A percentile compares a stretch with the other conserved stretches of the same genome.
phyloP scores from a whole-genome alignment of 2,797 vertebrate genomes.

The Melanitta fusca region DNA sequence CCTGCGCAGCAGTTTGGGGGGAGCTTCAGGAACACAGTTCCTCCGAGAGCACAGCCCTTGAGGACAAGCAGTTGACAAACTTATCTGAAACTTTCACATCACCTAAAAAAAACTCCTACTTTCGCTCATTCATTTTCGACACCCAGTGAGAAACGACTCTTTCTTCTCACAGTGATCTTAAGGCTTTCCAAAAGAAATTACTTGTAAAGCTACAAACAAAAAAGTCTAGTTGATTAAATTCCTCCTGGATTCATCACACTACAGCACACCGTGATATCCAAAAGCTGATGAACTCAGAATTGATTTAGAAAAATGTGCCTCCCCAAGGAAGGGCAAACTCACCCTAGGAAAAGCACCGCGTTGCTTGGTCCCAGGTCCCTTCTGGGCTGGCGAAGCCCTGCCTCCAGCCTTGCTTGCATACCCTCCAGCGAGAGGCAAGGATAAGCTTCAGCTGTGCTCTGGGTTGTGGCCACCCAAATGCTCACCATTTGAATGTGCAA shows the following conservation, averaged over 20 bases:
- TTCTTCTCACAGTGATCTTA: not conserved
- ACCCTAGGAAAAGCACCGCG: accelerated
- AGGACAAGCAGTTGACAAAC: not conserved
- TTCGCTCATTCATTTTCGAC: not conserved
- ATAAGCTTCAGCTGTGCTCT: accelerated
- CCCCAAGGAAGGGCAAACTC: not conserved
- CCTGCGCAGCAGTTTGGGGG: not conserved
- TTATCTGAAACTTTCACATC: not conserved
- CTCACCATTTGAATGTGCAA: accelerated
- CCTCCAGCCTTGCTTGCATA: not conserved
- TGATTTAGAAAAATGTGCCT: not conserved
- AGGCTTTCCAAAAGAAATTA: not conserved
- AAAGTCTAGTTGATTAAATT: not conserved
- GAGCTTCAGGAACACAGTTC: not conserved
- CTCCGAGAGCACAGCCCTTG: not conserved
- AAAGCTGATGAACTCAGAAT: not conserved
- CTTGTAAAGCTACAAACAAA: not conserved
- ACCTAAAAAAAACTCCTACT: not conserved
- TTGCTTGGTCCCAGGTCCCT: not conserved
- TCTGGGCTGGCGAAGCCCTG: too few relatives aligned
- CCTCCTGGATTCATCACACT: not conserved
- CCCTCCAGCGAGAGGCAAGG: accelerated
- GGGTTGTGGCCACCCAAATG: accelerated
- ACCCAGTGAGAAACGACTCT: not conserved
- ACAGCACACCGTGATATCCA: accelerated